Conservation (phyloP, 2,113 vertebrate genomes). For the Columbina picui region DNA sequence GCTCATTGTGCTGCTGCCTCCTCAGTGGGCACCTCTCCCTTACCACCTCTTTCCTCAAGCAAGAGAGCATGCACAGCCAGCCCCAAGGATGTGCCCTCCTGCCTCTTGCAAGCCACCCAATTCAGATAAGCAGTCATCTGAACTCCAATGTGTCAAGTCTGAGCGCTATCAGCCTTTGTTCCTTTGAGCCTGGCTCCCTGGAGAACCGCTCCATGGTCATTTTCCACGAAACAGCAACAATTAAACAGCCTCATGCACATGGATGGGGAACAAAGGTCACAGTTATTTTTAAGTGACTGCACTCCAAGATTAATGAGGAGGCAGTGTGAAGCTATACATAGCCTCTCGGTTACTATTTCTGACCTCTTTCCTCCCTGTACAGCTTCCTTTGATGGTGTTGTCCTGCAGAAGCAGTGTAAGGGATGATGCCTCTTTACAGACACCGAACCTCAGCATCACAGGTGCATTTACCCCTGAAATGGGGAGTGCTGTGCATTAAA, state of each 20-base stretch:
- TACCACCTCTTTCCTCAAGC: not conserved
- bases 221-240: not conserved
- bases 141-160: not conserved
- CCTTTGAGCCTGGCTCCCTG: not conserved
- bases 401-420: fast-evolving
- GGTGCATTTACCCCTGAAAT: not conserved
- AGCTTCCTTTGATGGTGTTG: not conserved
- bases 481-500: not conserved
- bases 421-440: not conserved
- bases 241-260: not conserved
- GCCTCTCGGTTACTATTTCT: not conserved
- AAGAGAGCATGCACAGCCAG: fast-evolving
- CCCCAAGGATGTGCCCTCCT: no score
- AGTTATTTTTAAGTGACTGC: not conserved
- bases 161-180: not conserved
- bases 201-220: not conserved
- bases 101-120: not conserved
- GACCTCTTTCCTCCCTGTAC: not conserved
- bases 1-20: not conserved
- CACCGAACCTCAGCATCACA: not conserved
- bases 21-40: not conserved
- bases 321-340: not conserved
- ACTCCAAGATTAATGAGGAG: not conserved
- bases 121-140: not conserved
- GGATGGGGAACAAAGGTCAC: not conserved